phyloP scores from a whole-genome alignment of 2,888 invertebrate species.

The Drosophila leonis region DNA sequence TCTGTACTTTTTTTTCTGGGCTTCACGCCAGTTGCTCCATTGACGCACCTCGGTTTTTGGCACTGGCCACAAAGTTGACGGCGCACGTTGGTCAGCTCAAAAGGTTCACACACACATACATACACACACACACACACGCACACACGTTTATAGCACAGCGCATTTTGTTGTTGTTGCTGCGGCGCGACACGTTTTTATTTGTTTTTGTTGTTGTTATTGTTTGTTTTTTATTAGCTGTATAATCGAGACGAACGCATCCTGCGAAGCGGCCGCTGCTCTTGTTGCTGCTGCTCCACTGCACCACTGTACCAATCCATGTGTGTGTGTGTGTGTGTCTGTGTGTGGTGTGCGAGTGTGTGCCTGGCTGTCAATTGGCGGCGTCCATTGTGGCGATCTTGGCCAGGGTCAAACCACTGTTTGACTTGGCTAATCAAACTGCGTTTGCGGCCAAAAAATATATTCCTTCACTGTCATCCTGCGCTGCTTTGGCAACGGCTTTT shows the following conservation, averaged over 20 bases:
- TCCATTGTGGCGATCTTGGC: slow-evolving; percentile 73
- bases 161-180: slow-evolving; percentile 59
- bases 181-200: slow-evolving; percentile 54
- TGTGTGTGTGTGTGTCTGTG: slow-evolving; percentile 34
- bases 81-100: slow-evolving; percentile 68
- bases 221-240: slow-evolving; percentile 79
- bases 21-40: slow-evolving; percentile 60
- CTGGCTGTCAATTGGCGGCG: slow-evolving; percentile 69
- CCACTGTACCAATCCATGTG: slow-evolving; percentile 46
- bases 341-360: slow-evolving; percentile 21
- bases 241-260: slow-evolving; percentile 84
- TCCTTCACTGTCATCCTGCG: slow-evolving; percentile 58
- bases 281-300: slow-evolving; percentile 54
- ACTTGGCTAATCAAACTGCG: slow-evolving; percentile 83
- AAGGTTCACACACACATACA: slow-evolving; percentile 44
- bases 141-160: slow-evolving; percentile 41
- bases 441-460: slow-evolving; percentile 57
- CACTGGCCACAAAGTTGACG: slow-evolving; percentile 62
- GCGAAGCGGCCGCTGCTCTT: slow-evolving; percentile 45
- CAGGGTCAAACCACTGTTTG: slow-evolving; percentile 76
- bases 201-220: slow-evolving; percentile 52
- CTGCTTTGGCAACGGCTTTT: slow-evolving; percentile 46
- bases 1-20: slow-evolving; percentile 38
- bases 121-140: slow-evolving; percentile 30
- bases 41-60: slow-evolving; percentile 57